phyloP scores from a whole-genome alignment of 1,140 invertebrate genomes.

The Drosophila ercepeae region DNA sequence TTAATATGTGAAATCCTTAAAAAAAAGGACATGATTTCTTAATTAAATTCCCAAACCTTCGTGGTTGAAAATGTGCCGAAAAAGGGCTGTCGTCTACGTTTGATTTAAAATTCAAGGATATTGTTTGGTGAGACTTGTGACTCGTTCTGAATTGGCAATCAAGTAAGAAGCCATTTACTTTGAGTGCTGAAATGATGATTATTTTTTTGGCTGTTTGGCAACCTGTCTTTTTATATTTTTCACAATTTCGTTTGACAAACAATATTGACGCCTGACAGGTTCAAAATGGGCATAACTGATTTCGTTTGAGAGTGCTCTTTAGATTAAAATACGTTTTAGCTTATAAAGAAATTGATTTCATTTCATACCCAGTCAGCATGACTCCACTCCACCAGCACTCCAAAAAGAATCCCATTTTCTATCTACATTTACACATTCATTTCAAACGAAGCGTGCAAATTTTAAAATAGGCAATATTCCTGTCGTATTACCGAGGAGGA shows the following conservation, averaged over 20 bases:
- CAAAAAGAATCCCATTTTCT: conserved; percentile 16
- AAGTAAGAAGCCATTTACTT: background rate
- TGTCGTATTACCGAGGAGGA: background rate
- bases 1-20: conserved; percentile 13
- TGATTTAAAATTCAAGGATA: background rate
- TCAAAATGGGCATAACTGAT: conserved; percentile 41
- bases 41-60: conserved; percentile 29
- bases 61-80: background rate
- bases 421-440: background rate
- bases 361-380: conserved; percentile 32
- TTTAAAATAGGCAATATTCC: background rate
- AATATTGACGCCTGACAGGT: conserved; percentile 32
- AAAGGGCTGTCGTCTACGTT: background rate
- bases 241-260: background rate
- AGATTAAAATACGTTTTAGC: conserved; percentile 40
- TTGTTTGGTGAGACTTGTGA: background rate
- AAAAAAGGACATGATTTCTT: conserved; percentile 14
- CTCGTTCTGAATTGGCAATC: background rate
- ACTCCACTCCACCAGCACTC: conserved; percentile 7
- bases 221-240: conserved; percentile 5
- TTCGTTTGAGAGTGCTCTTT: conserved; percentile 20
- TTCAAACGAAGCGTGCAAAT: conserved; percentile 20
- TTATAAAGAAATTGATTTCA: conserved; percentile 44
- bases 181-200: background rate
- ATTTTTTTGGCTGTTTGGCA: background rate